Percentiles rank a stretch among this genome's conserved stretches.
Evolutionary conservation across 2,113 vertebrate genomes (phyloP).

Genomic region (Pterocles orientalis): DNA sequence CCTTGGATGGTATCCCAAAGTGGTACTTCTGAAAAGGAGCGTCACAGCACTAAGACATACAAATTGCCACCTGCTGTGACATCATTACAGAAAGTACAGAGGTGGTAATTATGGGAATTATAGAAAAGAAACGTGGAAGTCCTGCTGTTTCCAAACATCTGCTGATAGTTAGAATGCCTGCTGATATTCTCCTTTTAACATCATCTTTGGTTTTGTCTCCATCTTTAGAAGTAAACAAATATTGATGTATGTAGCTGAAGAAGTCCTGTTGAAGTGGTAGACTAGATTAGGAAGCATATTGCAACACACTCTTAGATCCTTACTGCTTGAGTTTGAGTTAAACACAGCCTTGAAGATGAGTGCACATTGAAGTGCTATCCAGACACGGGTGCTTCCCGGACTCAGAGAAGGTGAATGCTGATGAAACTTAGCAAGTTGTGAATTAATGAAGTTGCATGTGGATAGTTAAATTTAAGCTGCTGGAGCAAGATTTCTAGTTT

Average conservation of each 20-base stretch:
- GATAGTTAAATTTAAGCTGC: neutral
- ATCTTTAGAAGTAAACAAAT: neutral
- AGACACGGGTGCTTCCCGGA: neutral
- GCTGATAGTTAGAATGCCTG: neutral
- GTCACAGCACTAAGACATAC: neutral
- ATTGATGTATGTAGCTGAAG: neutral
- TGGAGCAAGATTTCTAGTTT: neutral
- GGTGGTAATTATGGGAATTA: slow-evolving; percentile 41
- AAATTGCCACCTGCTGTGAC: slow-evolving; percentile 20
- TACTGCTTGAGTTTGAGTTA: neutral
- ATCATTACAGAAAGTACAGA: neutral
- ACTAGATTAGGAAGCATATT: neutral
- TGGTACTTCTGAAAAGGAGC: neutral
- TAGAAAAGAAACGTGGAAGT: neutral
- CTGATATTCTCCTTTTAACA: neutral
- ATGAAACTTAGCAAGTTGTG: neutral
- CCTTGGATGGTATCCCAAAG: neutral
- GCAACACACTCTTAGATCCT: fast-evolving
- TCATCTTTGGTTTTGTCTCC: neutral
- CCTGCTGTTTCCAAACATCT: slow-evolving; percentile 26
- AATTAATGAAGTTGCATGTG: neutral
- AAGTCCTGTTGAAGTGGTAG: neutral
- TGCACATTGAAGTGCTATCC: neutral
- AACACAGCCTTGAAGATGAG: neutral
- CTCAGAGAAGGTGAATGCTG: neutral